phyloP scores from a whole-genome alignment of 2,113 vertebrate genomes.

The Oncorhynchus kisutch region DNA sequence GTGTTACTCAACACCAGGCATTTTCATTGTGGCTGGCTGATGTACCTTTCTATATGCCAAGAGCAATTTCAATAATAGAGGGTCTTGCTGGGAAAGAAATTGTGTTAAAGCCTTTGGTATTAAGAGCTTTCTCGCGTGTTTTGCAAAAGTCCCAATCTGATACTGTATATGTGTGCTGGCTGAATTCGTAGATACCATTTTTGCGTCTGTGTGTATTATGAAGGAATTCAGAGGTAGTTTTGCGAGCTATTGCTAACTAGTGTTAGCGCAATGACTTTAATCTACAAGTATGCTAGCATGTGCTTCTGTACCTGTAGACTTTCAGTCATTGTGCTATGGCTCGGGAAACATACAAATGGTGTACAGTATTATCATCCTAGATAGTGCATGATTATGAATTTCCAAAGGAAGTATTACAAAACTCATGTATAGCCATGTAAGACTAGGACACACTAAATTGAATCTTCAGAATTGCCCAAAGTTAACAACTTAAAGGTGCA shows the following conservation, averaged over 20 bases:
- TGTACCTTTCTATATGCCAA: neutral
- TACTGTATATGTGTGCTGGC: neutral
- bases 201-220: too few relatives aligned
- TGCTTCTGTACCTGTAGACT: neutral
- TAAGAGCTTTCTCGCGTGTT: neutral
- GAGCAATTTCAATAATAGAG: conserved; percentile 1
- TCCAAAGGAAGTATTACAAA: neutral
- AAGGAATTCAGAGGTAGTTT: too few relatives aligned
- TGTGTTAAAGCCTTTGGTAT: conserved; percentile 1
- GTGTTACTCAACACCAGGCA: neutral
- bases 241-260: too few relatives aligned
- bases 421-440: neutral
- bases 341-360: too few relatives aligned
- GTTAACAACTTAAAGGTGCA: neutral
- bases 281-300: too few relatives aligned
- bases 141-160: neutral
- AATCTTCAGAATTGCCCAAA: neutral
- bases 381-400: neutral
- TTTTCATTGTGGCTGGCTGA: conserved; percentile 3
- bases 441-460: neutral
- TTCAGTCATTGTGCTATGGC: neutral
- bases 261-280: too few relatives aligned
- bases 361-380: neutral
- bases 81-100: neutral
- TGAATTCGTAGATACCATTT: neutral